These are phyloP conservation scores for Phalera bucephala DNA, from an alignment of 2,888 invertebrate species.

Conservation along the genomic window DNA sequence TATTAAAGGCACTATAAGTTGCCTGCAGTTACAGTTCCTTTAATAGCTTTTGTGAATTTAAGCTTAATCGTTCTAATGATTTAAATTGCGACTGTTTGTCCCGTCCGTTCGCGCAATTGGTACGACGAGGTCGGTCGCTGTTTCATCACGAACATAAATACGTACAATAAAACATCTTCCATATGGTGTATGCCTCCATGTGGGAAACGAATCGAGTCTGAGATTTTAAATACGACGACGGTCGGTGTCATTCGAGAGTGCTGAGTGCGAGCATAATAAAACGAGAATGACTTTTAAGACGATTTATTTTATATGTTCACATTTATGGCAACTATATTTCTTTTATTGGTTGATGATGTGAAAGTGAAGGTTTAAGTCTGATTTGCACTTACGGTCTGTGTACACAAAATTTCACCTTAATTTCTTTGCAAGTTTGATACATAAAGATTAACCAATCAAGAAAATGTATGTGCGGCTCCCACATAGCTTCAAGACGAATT, in stretches of 20 bases:
- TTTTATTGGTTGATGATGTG: no score
- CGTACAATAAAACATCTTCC: conserved; percentile 53
- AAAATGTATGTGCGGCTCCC: no score
- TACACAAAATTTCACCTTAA: no score
- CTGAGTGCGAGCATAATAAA: background rate
- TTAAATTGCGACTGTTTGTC: conserved; percentile 72
- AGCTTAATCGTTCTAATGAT: conserved; percentile 51
- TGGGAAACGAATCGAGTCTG: conserved; percentile 18
- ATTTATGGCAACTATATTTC: no score
- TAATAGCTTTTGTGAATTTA: conserved; percentile 12
- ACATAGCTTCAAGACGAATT: no score
- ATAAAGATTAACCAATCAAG: no score
- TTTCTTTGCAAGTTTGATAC: no score
- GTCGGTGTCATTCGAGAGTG: conserved; percentile 5
- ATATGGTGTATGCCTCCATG: conserved; percentile 38
- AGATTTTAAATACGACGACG: conserved; percentile 11
- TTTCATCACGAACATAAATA: conserved; percentile 68
- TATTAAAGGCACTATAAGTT: no score
- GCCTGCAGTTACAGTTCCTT: background rate
- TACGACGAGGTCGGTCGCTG: conserved; percentile 64
- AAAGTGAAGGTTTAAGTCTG: no score
- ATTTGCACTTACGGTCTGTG: no score
- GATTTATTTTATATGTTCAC: no score
- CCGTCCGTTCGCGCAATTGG: conserved; percentile 68
- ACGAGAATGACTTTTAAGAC: no score